Conservation (phyloP, 2,113 vertebrate genomes). For the Okapia johnstoni region DNA sequence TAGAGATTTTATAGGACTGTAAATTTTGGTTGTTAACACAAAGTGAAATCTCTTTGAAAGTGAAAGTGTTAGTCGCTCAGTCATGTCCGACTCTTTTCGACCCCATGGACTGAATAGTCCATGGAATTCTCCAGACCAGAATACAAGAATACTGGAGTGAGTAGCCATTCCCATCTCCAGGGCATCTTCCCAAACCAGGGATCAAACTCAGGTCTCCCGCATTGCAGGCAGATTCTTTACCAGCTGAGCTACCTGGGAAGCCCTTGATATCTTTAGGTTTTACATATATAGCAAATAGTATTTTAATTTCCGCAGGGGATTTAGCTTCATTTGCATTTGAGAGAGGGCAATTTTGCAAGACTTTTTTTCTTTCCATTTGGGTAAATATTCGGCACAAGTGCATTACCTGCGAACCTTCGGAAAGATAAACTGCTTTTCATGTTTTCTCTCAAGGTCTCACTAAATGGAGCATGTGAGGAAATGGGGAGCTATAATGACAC, state of each 20-base stretch:
- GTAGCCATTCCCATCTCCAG: neutral
- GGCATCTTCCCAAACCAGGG: neutral
- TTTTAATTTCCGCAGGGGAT: constrained; percentile 7
- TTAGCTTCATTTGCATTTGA: constrained; percentile 41
- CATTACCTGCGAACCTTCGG: neutral
- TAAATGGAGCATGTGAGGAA: neutral
- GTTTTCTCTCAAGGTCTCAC: constrained; percentile 26
- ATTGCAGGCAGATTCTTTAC: neutral
- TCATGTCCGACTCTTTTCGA: neutral
- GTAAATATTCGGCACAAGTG: neutral
- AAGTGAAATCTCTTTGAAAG: neutral
- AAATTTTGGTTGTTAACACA: neutral
- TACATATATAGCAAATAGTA: neutral
- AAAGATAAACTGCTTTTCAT: neutral
- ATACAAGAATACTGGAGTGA: neutral
- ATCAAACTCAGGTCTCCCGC: neutral
- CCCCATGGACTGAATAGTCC: neutral
- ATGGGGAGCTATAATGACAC: neutral
- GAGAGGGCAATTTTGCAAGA: neutral
- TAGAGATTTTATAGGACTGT: neutral
- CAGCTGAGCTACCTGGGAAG: neutral
- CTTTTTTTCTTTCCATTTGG: neutral
- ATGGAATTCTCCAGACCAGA: neutral
- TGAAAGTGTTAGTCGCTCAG: neutral
- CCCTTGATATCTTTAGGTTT: neutral